Evolutionary conservation across 1,140 invertebrate genomes (phyloP).

Genomic region (Halictus rubicundus): DNA sequence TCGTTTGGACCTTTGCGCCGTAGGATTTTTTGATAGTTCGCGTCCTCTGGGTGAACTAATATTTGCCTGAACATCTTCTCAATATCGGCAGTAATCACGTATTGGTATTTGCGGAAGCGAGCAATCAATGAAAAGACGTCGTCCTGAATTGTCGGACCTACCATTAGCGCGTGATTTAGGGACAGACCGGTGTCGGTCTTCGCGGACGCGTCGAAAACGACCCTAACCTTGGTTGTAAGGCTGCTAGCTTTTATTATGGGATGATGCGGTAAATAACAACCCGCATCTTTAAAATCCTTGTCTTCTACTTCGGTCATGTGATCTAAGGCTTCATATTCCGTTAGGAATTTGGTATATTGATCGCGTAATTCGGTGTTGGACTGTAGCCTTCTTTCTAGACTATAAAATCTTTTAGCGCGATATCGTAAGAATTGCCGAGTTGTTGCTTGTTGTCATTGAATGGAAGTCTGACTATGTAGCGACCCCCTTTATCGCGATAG

Average conservation of each 20-base stretch:
- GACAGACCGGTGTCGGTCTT: not conserved
- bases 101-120: not conserved
- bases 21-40: conserved; percentile 10
- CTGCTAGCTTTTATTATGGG: not conserved
- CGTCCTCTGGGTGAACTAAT: not conserved
- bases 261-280: not conserved
- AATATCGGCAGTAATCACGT: not conserved
- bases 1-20: not conserved
- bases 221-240: not conserved
- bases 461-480: not conserved
- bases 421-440: not conserved
- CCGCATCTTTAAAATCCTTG: not conserved
- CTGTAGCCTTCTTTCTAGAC: not conserved
- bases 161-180: not conserved
- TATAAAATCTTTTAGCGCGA: not conserved
- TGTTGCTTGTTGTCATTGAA: not conserved
- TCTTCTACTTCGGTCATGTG: not conserved
- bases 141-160: not conserved
- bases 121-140: not conserved
- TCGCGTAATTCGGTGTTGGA: no score
- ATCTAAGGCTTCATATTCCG: not conserved
- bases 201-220: not conserved
- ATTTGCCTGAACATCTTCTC: conserved; percentile 31
- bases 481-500: not conserved
- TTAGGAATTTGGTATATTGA: not conserved